A percentile compares a stretch with the other conserved stretches of the same genome.
phyloP scores from a whole-genome alignment of 2,113 vertebrate species.

The Narcine bancroftii region DNA sequence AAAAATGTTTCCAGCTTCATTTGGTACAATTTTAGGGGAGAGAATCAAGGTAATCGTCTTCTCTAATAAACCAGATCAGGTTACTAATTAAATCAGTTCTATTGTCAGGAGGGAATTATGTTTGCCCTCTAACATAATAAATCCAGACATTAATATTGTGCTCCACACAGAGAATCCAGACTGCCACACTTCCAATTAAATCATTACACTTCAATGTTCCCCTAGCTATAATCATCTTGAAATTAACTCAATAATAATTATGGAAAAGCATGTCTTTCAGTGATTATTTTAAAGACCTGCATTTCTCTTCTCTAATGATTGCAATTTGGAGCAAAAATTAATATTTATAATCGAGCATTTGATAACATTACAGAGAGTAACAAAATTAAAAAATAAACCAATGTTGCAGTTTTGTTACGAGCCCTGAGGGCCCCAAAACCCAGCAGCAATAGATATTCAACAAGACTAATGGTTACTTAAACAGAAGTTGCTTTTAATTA shows the following conservation, averaged over 20 bases:
- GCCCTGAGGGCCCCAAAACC: too few species aligned
- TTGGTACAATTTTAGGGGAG: not conserved
- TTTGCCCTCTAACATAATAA: not conserved
- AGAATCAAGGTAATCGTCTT: not conserved
- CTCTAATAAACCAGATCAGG: not conserved
- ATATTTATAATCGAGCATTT: not conserved
- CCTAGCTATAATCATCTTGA: not conserved
- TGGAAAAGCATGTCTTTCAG: not conserved
- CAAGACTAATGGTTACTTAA: too few species aligned
- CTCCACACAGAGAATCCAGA: not conserved
- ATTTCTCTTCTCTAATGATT: not conserved
- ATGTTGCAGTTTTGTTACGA: too few species aligned
- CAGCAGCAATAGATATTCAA: too few species aligned
- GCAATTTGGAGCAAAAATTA: not conserved
- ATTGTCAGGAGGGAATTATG: not conserved
- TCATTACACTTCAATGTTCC: not conserved
- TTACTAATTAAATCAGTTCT: not conserved
- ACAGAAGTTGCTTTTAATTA: too few species aligned
- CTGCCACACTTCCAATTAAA: constrained; percentile 12
- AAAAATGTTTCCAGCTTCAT: not conserved
- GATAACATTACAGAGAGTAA: not conserved
- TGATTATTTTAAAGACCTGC: not conserved
- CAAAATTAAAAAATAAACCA: not conserved
- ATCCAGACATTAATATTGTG: not conserved
- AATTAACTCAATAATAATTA: not conserved